phyloP scores from a whole-genome alignment of 2,888 invertebrate species.

The Geotrupes spiniger region DNA sequence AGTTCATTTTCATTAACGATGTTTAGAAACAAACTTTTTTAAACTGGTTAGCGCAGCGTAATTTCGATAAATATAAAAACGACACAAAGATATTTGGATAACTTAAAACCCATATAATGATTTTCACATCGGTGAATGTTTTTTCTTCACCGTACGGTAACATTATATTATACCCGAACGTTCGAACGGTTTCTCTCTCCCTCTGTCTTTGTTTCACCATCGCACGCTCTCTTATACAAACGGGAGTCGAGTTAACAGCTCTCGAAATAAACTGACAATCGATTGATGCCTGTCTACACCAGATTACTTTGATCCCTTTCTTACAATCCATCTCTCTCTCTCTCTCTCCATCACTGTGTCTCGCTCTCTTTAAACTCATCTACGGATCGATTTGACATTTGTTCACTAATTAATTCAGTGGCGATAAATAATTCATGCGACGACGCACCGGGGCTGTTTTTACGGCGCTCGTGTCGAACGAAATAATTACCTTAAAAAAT shows the following conservation, averaged over 20 bases:
- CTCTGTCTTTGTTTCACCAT: no score
- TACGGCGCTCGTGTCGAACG: neutral
- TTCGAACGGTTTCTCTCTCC: no score
- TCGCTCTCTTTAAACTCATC: slow-evolving; percentile 1
- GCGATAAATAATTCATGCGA: neutral
- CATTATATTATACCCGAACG: no score
- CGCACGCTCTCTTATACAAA: neutral
- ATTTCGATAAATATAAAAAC: no score
- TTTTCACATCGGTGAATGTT: no score
- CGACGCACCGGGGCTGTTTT: neutral
- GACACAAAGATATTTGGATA: no score
- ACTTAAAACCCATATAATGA: no score
- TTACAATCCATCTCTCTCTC: slow-evolving; percentile 1
- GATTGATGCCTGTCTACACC: slow-evolving; percentile 22
- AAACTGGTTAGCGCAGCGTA: no score
- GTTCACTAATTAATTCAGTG: slow-evolving; percentile 2
- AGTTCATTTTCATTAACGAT: no score
- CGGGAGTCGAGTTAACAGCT: slow-evolving; percentile 3
- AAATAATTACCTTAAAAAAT: slow-evolving; percentile 2
- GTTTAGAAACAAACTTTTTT: no score
- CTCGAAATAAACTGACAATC: slow-evolving; percentile 19
- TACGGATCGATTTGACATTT: slow-evolving; percentile 13
- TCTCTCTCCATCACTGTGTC: neutral
- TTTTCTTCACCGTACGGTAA: no score
- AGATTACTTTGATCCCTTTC: slow-evolving; percentile 16